A percentile compares a stretch with the other conserved stretches of the same genome.
Conservation (phyloP, 2,113 vertebrate genomes). For the Poecile atricapillus region DNA sequence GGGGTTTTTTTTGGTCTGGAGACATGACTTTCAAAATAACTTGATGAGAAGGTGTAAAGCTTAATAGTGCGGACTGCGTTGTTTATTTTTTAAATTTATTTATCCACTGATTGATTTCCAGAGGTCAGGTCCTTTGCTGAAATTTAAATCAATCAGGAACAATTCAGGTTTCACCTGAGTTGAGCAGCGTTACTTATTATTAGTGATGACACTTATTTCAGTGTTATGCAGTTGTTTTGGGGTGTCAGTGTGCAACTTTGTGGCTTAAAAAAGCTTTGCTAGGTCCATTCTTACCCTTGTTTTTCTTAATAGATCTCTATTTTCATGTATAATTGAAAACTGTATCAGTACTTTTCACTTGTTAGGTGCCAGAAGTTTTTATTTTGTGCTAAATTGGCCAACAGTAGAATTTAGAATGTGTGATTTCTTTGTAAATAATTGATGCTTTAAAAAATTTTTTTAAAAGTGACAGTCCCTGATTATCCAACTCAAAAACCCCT, state of each 20-base stretch:
- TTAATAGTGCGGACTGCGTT: not conserved
- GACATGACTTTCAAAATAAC: constrained; percentile 23
- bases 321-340: not conserved
- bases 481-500: fast-evolving
- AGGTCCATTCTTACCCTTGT: not conserved
- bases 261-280: not conserved
- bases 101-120: not conserved
- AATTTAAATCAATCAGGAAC: not conserved
- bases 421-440: not conserved
- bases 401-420: not conserved
- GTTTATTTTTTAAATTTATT: not conserved
- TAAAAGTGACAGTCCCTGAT: not conserved
- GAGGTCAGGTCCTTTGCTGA: not conserved
- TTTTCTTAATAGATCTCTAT: not conserved
- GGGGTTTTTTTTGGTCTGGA: not conserved
- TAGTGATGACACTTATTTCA: not conserved
- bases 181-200: not conserved
- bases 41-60: not conserved
- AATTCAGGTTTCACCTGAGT: not conserved
- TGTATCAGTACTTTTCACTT: not conserved
- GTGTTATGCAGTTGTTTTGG: not conserved
- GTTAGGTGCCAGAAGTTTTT: not conserved
- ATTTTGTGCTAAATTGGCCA: not conserved
- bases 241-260: not conserved
- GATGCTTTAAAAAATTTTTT: not conserved